Evolutionary conservation across 2,113 vertebrate genomes (phyloP).

Genomic region (Caranx ignobilis): DNA sequence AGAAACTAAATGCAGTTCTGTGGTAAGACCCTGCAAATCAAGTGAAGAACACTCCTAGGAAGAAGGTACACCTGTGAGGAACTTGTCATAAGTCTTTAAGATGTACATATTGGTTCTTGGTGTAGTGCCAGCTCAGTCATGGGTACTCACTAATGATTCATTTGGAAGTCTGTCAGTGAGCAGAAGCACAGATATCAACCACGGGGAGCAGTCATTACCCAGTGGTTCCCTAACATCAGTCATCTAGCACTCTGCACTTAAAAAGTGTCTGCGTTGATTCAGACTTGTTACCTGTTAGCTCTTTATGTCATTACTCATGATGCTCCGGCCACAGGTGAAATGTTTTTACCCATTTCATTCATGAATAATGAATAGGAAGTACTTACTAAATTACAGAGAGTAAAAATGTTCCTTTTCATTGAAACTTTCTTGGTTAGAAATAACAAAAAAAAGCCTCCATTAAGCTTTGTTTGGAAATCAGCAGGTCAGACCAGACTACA

Average conservation of each 20-base stretch:
- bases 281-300: conserved; percentile 4
- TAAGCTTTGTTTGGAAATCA: neutral
- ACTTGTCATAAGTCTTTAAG: neutral
- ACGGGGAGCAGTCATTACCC: conserved; percentile 6
- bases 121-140: neutral
- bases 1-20: neutral
- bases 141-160: neutral
- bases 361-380: conserved; percentile 4
- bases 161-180: neutral
- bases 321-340: neutral
- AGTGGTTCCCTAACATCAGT: neutral
- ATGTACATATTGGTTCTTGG: neutral
- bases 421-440: neutral
- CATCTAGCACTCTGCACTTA: neutral
- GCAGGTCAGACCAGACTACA: neutral
- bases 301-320: conserved; percentile 3
- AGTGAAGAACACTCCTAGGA: neutral
- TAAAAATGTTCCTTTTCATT: neutral
- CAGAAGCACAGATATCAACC: conserved; percentile 7
- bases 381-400: neutral
- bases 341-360: neutral
- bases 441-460: neutral
- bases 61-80: neutral
- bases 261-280: neutral
- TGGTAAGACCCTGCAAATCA: neutral